Evolutionary conservation across 1,140 invertebrate species (phyloP), one percentile per base, ranked within the genome.

Genomic region (Drosophila bocki): DNA sequence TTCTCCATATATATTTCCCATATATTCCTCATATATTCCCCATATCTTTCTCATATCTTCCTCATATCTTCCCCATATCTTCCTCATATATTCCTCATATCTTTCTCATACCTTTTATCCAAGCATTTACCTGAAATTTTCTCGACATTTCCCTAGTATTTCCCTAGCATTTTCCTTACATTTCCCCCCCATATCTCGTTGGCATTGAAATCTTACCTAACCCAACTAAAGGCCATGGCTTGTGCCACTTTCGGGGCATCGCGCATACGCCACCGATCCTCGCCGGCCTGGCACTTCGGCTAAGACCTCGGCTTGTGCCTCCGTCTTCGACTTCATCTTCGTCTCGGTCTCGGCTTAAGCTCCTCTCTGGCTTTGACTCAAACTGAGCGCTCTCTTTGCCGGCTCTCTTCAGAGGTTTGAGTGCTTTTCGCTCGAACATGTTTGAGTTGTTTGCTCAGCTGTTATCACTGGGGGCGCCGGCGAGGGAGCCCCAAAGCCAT

Each of bases 361-460:
- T 32, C 42, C 12, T 33, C n/a, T 17, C 11, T 22, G 45, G 37
- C 8, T 11, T 44, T 7, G 15, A 44, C 19, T 39, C 33, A 29
- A 12, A 4, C 11, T 12, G 32, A 3, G 22, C 9, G 22, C 45
- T 50, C 65, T 54, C 65, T 42, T 41, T 0, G 29, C 5, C 1
- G 15, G 0, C 63, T 17, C 42, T 47, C 57, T 22, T 33, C 11
- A 11, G 51, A 9, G 15, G 53, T 45, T 65, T 80, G 67, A 63
- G 67, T 17, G 62, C 12, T 42, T 78, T 78, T 64, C 17, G 51
- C 74, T 86, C 69, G 50, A 85, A 85, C 82, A 85, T 85, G 82
- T 85, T 85, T 13, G 82, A 86, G 67, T 50, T 39, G 61, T 19
- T n/a, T 11, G 54, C 63, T 37, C 29, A 11, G 45, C 64, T 78